Evolutionary conservation across 2,888 invertebrate genomes (phyloP).

Genomic region (Protula sp.): DNA sequence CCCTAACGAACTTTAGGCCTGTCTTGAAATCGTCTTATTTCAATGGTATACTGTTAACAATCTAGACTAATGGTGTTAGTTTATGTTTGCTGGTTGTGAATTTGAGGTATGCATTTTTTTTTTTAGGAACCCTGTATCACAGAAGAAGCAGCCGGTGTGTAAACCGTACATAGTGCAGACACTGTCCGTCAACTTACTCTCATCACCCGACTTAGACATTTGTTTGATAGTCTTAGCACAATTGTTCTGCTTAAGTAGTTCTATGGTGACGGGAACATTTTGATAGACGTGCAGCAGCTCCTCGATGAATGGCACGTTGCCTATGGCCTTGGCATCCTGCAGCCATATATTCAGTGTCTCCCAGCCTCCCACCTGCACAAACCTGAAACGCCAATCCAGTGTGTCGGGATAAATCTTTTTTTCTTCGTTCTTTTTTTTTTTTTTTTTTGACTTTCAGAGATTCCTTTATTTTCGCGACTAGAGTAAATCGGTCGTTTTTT

Average conservation of each 20-base stretch:
- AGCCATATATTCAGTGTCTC: conserved; percentile 84
- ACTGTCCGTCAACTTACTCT: not conserved
- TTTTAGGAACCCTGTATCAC: too few species aligned
- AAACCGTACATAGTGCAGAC: too few species aligned
- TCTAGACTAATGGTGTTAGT: too few species aligned
- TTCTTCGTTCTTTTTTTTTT: too few species aligned
- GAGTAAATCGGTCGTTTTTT: too few species aligned
- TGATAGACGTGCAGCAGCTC: conserved; percentile 80
- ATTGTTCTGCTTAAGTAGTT: conserved; percentile 82
- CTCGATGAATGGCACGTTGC: conserved; percentile 80
- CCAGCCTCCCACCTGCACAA: conserved; percentile 91
- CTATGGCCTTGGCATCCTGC: conserved; percentile 74
- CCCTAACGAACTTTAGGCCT: too few species aligned
- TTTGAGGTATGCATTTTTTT: too few species aligned
- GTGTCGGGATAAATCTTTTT: not conserved
- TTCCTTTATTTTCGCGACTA: too few species aligned
- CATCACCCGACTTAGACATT: conserved; percentile 50
- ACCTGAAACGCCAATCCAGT: conserved; percentile 58
- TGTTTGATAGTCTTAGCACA: conserved; percentile 84
- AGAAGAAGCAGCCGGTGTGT: too few species aligned
- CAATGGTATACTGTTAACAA: too few species aligned
- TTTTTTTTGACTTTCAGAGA: not conserved
- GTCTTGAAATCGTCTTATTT: too few species aligned
- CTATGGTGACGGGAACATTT: conserved; percentile 83
- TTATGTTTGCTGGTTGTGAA: too few species aligned